Conservation (phyloP, 2,888 invertebrate genomes). For the Leptinotarsa peninsularis region DNA sequence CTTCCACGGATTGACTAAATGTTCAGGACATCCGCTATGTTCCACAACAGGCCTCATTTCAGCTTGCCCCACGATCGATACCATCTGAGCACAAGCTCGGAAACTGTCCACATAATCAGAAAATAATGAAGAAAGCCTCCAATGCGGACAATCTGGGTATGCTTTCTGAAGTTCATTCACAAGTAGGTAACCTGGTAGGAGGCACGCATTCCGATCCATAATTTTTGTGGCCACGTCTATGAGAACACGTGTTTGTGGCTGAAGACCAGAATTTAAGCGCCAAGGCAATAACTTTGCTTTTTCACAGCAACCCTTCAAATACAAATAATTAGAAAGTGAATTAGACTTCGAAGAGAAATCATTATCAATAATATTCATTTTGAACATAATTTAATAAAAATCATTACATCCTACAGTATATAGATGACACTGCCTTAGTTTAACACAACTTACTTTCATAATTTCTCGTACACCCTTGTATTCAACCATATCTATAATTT, state of each 20-base stretch:
- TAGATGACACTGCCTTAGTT: background rate
- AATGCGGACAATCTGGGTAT: constrained; percentile 90
- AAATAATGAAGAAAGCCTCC: constrained; percentile 89
- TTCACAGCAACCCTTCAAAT: constrained; percentile 81
- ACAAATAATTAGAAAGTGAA: background rate
- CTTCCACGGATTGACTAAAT: constrained; percentile 92
- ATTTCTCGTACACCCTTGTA: constrained; percentile 95
- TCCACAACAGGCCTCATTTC: constrained; percentile 95
- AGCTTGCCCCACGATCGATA: constrained; percentile 90
- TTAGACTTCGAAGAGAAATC: no score
- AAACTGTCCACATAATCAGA: constrained; percentile 94
- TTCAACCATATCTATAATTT: constrained; percentile 90
- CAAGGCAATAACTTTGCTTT: constrained; percentile 87
- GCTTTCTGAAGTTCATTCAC: constrained; percentile 95
- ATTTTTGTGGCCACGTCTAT: constrained; percentile 88
- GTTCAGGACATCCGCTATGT: constrained; percentile 90
- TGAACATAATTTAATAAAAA: no score
- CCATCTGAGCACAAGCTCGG: constrained; percentile 94
- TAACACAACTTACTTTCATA: constrained; percentile 76
- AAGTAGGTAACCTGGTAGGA: constrained; percentile 94
- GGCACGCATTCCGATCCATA: constrained; percentile 90
- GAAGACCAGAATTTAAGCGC: constrained; percentile 81
- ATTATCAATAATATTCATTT: no score
- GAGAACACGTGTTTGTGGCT: constrained; percentile 85
- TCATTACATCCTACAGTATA: no score